Evolutionary conservation across 2,888 invertebrate genomes (phyloP).

Genomic region (Trileptium ribeirensis): DNA sequence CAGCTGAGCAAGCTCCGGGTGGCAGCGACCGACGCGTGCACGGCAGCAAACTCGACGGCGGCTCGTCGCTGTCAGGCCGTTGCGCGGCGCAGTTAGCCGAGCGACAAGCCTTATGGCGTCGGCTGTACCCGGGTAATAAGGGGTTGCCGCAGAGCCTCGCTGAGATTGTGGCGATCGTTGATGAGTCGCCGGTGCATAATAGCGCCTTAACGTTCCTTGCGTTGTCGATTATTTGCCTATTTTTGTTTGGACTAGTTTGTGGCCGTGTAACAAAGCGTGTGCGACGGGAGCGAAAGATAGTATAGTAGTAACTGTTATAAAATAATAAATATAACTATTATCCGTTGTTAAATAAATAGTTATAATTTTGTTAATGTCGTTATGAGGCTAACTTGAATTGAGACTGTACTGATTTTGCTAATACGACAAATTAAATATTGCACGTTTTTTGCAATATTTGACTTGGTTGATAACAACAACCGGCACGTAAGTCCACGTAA

Average conservation of each 20-base stretch:
- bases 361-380: no score
- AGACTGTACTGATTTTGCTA: no score
- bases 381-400: no score
- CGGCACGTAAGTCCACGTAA: no score
- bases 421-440: no score
- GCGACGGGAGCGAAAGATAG: constrained; percentile 55
- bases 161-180: constrained; percentile 72
- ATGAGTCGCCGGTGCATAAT: constrained; percentile 74
- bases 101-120: constrained; percentile 39
- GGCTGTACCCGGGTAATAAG: constrained; percentile 56
- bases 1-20: constrained; percentile 33
- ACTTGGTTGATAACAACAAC: no score
- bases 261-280: constrained; percentile 74
- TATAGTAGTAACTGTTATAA: no score
- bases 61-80: not conserved
- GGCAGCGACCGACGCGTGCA: constrained; percentile 37
- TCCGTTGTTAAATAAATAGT: no score
- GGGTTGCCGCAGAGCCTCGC: constrained; percentile 67
- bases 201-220: constrained; percentile 75
- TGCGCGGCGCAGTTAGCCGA: constrained; percentile 30
- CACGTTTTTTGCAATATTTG: no score
- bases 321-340: no score
- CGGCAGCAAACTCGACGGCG: constrained; percentile 40
- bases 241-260: constrained; percentile 84
- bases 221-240: constrained; percentile 72